Percentiles rank a stretch among this genome's conserved stretches.
Conservation (phyloP, 1,140 invertebrate species). For the Drosophila triauraria region DNA sequence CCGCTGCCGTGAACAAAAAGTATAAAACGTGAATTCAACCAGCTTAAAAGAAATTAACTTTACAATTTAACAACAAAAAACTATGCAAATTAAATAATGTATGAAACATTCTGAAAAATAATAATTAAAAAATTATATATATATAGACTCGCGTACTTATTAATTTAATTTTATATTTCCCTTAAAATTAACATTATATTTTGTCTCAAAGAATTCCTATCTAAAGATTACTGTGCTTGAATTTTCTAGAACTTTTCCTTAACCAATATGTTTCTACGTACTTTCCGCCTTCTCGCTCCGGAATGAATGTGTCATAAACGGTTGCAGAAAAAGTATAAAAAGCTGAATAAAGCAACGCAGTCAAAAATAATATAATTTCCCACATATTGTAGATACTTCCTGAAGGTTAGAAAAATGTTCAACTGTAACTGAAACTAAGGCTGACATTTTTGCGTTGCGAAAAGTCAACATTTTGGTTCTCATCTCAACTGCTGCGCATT, state of each 20-base stretch:
- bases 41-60: too few relatives aligned
- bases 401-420: slow-evolving; percentile 13
- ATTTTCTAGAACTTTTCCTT: not conserved
- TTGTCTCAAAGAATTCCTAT: not conserved
- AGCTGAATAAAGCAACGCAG: not conserved
- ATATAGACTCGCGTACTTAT: not conserved
- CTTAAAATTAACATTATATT: not conserved
- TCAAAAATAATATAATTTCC: slow-evolving; percentile 36
- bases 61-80: too few relatives aligned
- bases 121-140: not conserved
- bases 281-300: slow-evolving; percentile 38
- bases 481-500: slow-evolving; percentile 6
- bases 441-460: slow-evolving; percentile 50
- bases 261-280: slow-evolving; percentile 5
- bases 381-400: slow-evolving; percentile 26
- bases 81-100: too few relatives aligned
- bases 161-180: not conserved
- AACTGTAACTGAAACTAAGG: slow-evolving; percentile 44
- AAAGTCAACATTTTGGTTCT: slow-evolving; percentile 52
- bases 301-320: slow-evolving; percentile 71
- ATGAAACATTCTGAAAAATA: not conserved
- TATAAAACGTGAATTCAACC: not conserved
- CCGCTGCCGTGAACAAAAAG: not conserved
- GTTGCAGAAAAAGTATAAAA: slow-evolving; percentile 40
- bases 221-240: not conserved